Conservation (phyloP, 2,113 vertebrate species). For the Melanerpes formicivorus region DNA sequence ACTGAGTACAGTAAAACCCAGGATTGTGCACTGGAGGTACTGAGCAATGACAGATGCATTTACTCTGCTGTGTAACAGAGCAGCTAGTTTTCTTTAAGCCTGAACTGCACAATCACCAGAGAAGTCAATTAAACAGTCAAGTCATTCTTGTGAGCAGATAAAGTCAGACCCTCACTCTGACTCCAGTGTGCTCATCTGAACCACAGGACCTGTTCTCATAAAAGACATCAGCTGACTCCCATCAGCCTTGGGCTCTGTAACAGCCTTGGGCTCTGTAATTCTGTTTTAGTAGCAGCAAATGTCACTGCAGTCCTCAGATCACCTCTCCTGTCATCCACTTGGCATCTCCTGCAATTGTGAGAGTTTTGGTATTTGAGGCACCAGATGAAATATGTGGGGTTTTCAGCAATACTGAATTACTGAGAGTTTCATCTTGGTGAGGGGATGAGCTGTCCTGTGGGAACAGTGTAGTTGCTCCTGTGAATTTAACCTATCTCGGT, state of each 20-base stretch:
- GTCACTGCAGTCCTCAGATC: not conserved
- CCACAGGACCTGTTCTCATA: fast-evolving
- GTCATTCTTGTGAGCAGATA: not conserved
- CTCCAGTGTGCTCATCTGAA: not conserved
- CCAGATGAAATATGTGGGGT: not conserved
- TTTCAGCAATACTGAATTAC: not conserved
- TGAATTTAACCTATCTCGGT: not conserved
- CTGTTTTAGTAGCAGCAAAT: not conserved
- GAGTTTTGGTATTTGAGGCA: not conserved
- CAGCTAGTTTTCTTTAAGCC: not conserved
- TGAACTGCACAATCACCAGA: not conserved
- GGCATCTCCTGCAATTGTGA: not conserved
- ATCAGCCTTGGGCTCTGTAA: not conserved
- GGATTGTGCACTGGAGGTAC: not conserved
- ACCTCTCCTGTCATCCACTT: not conserved
- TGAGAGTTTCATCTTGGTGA: not conserved
- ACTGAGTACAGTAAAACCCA: not conserved
- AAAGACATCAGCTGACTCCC: not conserved
- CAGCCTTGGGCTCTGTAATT: not conserved
- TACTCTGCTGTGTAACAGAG: not conserved
- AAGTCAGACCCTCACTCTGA: not conserved
- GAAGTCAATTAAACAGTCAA: not conserved
- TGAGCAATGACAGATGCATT: no score
- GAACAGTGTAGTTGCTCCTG: not conserved
- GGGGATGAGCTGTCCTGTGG: not conserved